phyloP scores from a whole-genome alignment of 2,113 vertebrate genomes.

The Psittacara wagleri region DNA sequence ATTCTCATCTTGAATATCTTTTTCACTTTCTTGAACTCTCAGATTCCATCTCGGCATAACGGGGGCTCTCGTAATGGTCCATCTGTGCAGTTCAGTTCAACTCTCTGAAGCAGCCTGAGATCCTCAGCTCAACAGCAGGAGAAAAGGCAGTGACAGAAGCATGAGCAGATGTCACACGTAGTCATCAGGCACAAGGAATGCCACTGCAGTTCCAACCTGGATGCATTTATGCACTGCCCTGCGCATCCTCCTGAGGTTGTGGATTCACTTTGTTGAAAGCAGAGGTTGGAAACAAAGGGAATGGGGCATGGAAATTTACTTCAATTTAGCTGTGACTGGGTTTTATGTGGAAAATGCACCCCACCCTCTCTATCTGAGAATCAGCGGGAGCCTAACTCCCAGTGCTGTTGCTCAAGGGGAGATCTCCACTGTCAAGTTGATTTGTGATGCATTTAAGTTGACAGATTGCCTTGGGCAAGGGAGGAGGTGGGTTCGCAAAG shows the following conservation, averaged over 20 bases:
- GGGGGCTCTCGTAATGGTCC: accelerated
- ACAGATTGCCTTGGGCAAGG: slow-evolving; percentile 5
- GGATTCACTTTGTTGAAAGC: background rate
- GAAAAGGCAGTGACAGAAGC: background rate
- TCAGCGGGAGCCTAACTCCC: background rate
- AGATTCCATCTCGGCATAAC: background rate
- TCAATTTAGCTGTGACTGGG: background rate
- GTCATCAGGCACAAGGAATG: background rate
- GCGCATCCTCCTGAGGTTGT: accelerated
- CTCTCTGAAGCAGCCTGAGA: background rate
- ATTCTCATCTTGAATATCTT: background rate
- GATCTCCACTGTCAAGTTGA: slow-evolving; percentile 52
- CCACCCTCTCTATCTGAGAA: slow-evolving; percentile 45
- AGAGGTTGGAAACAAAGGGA: background rate
- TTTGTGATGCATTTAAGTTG: slow-evolving; percentile 36
- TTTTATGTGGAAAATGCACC: slow-evolving; percentile 39
- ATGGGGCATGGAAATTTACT: slow-evolving; percentile 34
- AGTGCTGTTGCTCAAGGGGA: slow-evolving; percentile 28
- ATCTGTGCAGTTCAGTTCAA: background rate
- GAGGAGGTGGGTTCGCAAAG: slow-evolving; percentile 53
- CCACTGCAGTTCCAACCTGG: background rate
- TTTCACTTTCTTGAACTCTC: background rate
- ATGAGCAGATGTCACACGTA: accelerated
- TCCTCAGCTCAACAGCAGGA: background rate
- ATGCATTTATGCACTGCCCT: accelerated